A percentile compares a stretch with the other conserved stretches of the same genome.
Conservation (phyloP, 2,797 vertebrate genomes). For the Helicolenus hilgendorfi region DNA sequence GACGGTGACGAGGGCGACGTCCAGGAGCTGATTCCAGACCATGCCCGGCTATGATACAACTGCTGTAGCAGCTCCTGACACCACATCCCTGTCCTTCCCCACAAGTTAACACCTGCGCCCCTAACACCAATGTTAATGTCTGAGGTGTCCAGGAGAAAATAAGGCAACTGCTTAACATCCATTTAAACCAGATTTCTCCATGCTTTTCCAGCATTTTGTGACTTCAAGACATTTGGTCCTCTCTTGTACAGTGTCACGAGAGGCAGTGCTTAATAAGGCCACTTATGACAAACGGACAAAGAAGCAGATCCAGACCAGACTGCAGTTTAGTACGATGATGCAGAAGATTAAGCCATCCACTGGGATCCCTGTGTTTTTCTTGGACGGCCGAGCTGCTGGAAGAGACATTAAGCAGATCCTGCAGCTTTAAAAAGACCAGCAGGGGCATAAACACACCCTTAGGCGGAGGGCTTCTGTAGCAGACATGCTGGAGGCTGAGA, state of each 20-base stretch:
- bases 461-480: not conserved
- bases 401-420: constrained; percentile 30
- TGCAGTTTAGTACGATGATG: not conserved
- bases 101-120: not conserved
- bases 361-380: constrained; percentile 34
- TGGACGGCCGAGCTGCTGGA: not conserved
- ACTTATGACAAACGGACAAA: not conserved
- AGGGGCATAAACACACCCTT: constrained; percentile 17
- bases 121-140: constrained; percentile 27
- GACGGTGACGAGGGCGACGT: constrained; percentile 17
- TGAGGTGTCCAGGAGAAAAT: constrained; percentile 17
- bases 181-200: not conserved
- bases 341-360: not conserved
- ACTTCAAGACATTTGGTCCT: not conserved
- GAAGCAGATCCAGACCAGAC: not conserved
- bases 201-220: constrained; percentile 17
- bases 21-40: constrained; percentile 55
- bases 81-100: constrained; percentile 3
- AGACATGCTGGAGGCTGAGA: constrained; percentile 14
- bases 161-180: not conserved
- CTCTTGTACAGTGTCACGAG: constrained; percentile 21
- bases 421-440: constrained; percentile 25
- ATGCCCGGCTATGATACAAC: constrained; percentile 15
- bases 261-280: not conserved
- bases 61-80: constrained; percentile 33